phyloP scores from a whole-genome alignment of 2,113 vertebrate species.

The Lamprotornis superbus region DNA sequence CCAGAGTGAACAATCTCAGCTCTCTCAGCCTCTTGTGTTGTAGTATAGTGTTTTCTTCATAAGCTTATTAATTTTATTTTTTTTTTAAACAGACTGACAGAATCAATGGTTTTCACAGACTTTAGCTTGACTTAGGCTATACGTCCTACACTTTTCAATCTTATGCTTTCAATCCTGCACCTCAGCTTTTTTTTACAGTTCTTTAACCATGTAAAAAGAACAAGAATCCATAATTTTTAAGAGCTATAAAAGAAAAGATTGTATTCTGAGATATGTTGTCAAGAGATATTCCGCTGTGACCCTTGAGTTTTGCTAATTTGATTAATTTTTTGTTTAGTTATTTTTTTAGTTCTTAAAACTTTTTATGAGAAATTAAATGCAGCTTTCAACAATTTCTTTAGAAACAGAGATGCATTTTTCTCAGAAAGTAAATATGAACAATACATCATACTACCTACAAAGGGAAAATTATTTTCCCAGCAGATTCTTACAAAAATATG shows the following conservation, averaged over 20 bases:
- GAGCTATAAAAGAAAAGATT: background rate
- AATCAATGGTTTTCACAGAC: background rate
- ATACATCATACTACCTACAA: background rate
- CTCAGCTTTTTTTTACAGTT: background rate
- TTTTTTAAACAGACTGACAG: background rate
- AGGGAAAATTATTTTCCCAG: background rate
- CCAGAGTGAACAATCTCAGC: background rate
- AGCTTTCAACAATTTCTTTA: background rate
- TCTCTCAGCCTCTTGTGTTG: background rate
- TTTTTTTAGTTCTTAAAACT: background rate
- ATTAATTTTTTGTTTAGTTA: background rate
- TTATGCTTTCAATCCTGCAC: background rate
- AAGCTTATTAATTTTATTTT: background rate
- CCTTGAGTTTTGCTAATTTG: background rate
- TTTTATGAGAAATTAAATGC: background rate
- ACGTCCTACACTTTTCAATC: background rate
- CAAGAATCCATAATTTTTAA: background rate
- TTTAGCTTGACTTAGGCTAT: background rate
- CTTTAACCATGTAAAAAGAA: background rate
- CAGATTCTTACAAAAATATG: background rate
- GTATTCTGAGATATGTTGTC: background rate
- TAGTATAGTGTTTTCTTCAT: background rate
- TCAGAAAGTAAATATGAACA: background rate
- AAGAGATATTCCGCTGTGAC: background rate
- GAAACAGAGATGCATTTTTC: background rate